These are phyloP conservation scores for Clunio marinus DNA, from an alignment of 2,888 invertebrate genomes.

Conservation along the genomic window DNA sequence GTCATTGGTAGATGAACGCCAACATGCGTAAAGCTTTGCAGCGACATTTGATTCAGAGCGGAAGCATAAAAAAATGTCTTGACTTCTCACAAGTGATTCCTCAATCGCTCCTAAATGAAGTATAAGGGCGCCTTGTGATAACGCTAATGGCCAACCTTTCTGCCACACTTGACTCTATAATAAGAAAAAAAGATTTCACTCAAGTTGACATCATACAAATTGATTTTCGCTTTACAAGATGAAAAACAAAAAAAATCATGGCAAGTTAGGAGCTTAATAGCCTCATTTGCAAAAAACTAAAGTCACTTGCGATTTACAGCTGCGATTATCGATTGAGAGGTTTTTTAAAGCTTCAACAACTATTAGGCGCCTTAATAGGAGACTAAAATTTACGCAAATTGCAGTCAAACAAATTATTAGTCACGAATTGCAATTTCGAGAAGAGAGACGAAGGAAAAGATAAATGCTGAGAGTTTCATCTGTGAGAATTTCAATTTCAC, in stretches of 20 bases:
- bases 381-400: slow-evolving; percentile 36
- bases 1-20: slow-evolving; percentile 44
- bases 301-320: slow-evolving; percentile 3
- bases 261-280: slow-evolving; percentile 2
- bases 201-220: not conserved
- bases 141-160: slow-evolving; percentile 64
- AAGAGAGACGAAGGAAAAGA: not conserved
- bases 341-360: slow-evolving; percentile 25
- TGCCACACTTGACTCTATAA: slow-evolving; percentile 58
- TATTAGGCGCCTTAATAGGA: slow-evolving; percentile 31
- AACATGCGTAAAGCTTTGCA: slow-evolving; percentile 46
- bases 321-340: not conserved
- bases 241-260: too few relatives aligned
- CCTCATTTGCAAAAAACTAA: slow-evolving; percentile 5
- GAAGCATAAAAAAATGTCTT: slow-evolving; percentile 64
- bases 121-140: slow-evolving; percentile 58
- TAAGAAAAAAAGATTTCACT: slow-evolving; percentile 41
- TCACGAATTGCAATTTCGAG: slow-evolving; percentile 31
- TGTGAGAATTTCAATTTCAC: not conserved
- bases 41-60: slow-evolving; percentile 44
- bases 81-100: slow-evolving; percentile 57
- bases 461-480: not conserved
- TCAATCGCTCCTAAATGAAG: slow-evolving; percentile 62
- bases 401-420: slow-evolving; percentile 36
- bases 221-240: not conserved